Base-by-base conservation (phyloP, 2,113 vertebrate species). In the Gulo gulo region DNA sequence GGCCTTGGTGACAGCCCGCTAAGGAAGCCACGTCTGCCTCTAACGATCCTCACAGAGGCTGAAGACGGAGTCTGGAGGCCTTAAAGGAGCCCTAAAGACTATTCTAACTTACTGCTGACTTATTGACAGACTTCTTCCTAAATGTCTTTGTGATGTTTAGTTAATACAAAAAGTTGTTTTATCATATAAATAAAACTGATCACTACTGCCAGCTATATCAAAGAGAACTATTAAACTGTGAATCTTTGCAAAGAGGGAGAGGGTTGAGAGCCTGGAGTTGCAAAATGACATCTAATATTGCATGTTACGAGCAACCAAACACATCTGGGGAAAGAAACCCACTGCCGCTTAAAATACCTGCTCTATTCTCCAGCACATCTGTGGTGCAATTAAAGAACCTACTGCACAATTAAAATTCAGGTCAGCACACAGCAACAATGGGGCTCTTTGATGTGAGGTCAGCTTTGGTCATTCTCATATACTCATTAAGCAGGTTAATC, bases 401-500 rank as follows among this genome's bases (percentile, higher is more conserved):
- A 91, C 92, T 0, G 79, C 98, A 98, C 98, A 98, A 98, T 99
- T 98, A 98, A 98, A 98, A 98, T 98, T 98, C 98, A 99, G 99
- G 99, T 99, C 99, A 99, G 99, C 98, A 98, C 99, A 97, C 99
- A 99, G 98, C 98, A 99, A 99, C 99, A 98, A 90, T 98, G 98
- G 97, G 98, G 98, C 98, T 98, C 99, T 99, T 99, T 99, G 99
- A 99, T 99, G 99, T 99, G 98, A 98, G 99, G 99, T 99, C 99
- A 99, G 99, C 98, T 98, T 97, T 99, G 99, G 99, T 99, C 99
- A 99, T 98, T 99, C 98, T 98, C 98, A 98, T 99, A 97, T 98
- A 99, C 99, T 99, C 99, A 99, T 99, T 99, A 99, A 99, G 98
- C 98, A 98, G 98, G 98, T 99, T 99, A 99, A 99, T 98, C 98